Percentiles rank a stretch among this genome's conserved stretches.
phyloP scores from a whole-genome alignment of 2,888 invertebrate species.

The Caradrina kadenii region DNA sequence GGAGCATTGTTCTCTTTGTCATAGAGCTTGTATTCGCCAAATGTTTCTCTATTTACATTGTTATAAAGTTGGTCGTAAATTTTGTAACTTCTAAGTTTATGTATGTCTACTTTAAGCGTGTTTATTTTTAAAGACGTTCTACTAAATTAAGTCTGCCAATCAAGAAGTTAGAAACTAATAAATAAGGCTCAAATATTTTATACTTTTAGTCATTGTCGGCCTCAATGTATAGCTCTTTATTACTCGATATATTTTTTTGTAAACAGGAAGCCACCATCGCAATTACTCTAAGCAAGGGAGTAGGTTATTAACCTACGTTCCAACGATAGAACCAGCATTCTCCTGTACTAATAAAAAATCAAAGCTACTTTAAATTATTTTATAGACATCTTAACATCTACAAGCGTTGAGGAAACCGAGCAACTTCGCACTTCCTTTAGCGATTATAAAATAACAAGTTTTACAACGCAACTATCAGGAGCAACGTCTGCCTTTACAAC shows the following conservation, averaged over 20 bases:
- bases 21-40: constrained; percentile 37
- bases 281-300: not conserved
- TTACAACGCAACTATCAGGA: constrained; percentile 37
- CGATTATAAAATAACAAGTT: constrained; percentile 57
- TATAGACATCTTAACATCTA: constrained; percentile 37
- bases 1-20: constrained; percentile 69
- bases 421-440: constrained; percentile 58
- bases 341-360: constrained; percentile 17
- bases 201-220: not conserved
- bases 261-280: not conserved
- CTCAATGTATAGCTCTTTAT: not conserved
- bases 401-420: constrained; percentile 55
- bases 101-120: not conserved
- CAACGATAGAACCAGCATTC: constrained; percentile 13
- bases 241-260: not conserved
- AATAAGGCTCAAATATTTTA: not conserved
- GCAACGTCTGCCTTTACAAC: constrained; percentile 33
- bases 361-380: constrained; percentile 33
- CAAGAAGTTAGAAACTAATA: not conserved
- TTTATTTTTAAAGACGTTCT: not conserved
- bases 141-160: not conserved
- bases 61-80: not conserved
- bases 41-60: constrained; percentile 40
- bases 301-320: constrained; percentile 1
- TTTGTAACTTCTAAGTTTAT: not conserved